phyloP scores from a whole-genome alignment of 2,113 vertebrate species.

The Neopipo cinnamomea region DNA sequence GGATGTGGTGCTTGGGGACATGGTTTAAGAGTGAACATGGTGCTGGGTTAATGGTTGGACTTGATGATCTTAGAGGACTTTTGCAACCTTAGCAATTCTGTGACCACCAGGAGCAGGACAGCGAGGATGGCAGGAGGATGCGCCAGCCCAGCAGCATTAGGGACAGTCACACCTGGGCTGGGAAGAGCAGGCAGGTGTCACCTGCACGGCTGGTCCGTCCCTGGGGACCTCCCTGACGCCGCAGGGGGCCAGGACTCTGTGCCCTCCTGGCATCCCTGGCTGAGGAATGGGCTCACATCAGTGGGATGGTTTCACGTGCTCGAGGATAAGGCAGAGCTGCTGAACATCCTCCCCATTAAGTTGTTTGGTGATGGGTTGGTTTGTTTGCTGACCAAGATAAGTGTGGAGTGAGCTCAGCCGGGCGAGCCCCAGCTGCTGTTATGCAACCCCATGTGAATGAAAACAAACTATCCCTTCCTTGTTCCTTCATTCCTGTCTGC shows the following conservation, averaged over 20 bases:
- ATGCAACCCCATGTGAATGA: accelerated
- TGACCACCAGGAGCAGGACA: neutral
- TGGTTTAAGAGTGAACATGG: neutral
- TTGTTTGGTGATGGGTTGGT: neutral
- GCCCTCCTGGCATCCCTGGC: neutral
- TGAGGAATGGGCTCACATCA: neutral
- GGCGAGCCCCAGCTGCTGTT: neutral
- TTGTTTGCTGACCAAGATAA: neutral
- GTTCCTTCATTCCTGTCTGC: neutral
- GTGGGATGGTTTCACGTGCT: neutral
- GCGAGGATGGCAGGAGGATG: neutral
- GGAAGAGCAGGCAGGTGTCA: neutral
- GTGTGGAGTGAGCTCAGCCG: neutral
- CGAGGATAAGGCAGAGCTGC: neutral
- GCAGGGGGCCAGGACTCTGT: accelerated
- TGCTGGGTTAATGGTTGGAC: neutral
- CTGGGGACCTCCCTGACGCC: accelerated
- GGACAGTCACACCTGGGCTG: neutral
- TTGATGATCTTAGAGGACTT: neutral
- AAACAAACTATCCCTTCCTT: neutral
- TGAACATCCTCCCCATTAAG: neutral
- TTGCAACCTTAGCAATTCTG: neutral
- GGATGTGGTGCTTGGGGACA: neutral
- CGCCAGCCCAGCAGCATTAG: accelerated
- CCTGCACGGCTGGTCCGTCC: accelerated